Evolutionary conservation across 2,888 invertebrate genomes (phyloP).

Genomic region (Erannis defoliaria): DNA sequence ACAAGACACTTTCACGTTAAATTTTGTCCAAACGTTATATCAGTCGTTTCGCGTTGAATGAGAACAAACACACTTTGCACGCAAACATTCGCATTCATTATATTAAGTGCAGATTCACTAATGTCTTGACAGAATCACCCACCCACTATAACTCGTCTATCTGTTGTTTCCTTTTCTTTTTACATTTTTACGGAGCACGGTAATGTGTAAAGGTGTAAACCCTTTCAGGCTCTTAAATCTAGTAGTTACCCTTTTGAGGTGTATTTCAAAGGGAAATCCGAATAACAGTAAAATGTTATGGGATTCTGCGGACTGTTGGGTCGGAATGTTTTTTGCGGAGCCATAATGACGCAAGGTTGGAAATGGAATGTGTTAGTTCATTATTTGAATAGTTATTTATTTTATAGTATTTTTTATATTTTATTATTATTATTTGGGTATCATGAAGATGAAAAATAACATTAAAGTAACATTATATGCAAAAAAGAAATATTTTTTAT

Average conservation of each 20-base stretch:
- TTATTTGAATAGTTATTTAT: neutral
- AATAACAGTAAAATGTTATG: constrained; percentile 31
- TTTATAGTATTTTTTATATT: too few species aligned
- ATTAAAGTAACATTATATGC: too few species aligned
- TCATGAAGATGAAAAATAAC: too few species aligned
- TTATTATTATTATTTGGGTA: too few species aligned
- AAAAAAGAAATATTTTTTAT: too few species aligned
- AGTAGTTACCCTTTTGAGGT: constrained; percentile 28
- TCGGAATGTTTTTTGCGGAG: neutral
- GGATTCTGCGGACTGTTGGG: constrained; percentile 16
- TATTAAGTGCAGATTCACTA: constrained; percentile 4
- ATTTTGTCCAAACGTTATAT: too few species aligned
- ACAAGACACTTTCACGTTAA: too few species aligned
- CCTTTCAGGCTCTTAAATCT: constrained; percentile 25
- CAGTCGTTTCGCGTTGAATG: too few species aligned
- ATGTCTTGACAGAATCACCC: neutral
- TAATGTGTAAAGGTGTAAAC: constrained; percentile 28
- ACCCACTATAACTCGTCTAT: neutral
- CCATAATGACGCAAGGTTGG: neutral
- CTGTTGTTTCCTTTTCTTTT: neutral
- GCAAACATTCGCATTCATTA: too few species aligned
- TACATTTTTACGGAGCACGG: constrained; percentile 15
- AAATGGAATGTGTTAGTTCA: neutral
- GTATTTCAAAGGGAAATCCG: constrained; percentile 20
- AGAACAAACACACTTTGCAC: too few species aligned